phyloP scores from a whole-genome alignment of 1,140 invertebrate species.

The Solenopsis invicta region DNA sequence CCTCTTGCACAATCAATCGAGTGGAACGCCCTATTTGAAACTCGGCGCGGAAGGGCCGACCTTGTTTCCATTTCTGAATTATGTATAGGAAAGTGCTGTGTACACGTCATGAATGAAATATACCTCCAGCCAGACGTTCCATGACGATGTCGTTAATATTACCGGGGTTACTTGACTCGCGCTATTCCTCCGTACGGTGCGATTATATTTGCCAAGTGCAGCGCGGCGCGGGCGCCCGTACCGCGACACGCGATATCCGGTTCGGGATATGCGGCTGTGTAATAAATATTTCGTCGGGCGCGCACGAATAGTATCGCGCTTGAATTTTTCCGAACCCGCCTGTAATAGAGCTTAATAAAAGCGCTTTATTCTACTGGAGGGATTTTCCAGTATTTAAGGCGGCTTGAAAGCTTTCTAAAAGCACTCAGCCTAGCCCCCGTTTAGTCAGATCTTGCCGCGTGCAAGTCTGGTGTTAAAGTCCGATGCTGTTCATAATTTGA shows the following conservation, averaged over 20 bases:
- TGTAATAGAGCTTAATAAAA: conserved; percentile 23
- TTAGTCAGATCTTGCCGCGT: conserved; percentile 41
- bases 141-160: conserved; percentile 45
- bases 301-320: not conserved
- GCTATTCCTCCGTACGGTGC: not conserved
- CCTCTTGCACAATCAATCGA: conserved; percentile 54
- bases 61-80: conserved; percentile 56
- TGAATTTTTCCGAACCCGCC: not conserved
- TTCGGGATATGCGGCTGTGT: not conserved
- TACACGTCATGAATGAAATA: conserved; percentile 55
- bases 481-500: conserved; percentile 17
- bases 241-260: not conserved
- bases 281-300: not conserved
- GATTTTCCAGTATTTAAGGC: conserved; percentile 37
- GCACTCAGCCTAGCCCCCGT: conserved; percentile 33
- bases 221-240: too few species aligned
- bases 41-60: conserved; percentile 4
- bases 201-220: conserved; percentile 18
- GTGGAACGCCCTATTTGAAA: conserved; percentile 33
- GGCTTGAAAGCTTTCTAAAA: conserved; percentile 46
- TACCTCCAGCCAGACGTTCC: conserved; percentile 1
- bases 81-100: conserved; percentile 46
- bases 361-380: conserved; percentile 5
- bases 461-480: not conserved
- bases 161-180: conserved; percentile 5